A percentile compares a stretch with the other conserved stretches of the same genome.
These are phyloP conservation scores for Oceanodroma tethys DNA, from an alignment of 2,113 vertebrate species.

Conservation along the genomic window DNA sequence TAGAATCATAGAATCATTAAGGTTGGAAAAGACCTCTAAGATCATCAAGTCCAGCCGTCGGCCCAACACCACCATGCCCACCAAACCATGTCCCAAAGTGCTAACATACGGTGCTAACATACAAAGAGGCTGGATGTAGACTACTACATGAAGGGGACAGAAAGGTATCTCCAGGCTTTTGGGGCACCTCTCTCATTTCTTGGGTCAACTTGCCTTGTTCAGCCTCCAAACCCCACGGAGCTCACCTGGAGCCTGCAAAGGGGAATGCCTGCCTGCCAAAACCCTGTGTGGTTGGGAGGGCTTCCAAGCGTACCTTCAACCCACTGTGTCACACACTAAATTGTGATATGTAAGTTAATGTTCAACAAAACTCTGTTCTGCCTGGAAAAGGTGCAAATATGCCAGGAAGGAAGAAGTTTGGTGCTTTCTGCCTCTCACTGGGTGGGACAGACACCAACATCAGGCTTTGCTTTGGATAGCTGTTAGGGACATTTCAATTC, in stretches of 20 bases:
- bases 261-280: neutral
- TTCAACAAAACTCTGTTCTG: neutral
- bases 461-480: neutral
- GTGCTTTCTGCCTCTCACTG: neutral
- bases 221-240: neutral
- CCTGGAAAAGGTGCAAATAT: neutral
- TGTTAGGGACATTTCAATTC: neutral
- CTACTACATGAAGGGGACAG: neutral
- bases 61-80: too few relatives aligned
- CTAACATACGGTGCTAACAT: too few relatives aligned
- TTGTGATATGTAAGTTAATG: neutral
- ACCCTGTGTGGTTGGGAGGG: neutral
- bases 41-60: too few relatives aligned
- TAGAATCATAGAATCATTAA: too few relatives aligned
- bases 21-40: too few relatives aligned
- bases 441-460: neutral
- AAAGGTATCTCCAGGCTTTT: neutral
- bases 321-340: neutral
- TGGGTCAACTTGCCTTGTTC: neutral
- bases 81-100: too few relatives aligned
- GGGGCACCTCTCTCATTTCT: neutral
- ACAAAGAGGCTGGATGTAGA: neutral
- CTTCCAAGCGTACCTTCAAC: neutral
- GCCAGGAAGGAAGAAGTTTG: neutral
- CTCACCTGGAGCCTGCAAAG: neutral